phyloP scores from a whole-genome alignment of 2,888 invertebrate genomes.

The Rotaria magnacalcarata region DNA sequence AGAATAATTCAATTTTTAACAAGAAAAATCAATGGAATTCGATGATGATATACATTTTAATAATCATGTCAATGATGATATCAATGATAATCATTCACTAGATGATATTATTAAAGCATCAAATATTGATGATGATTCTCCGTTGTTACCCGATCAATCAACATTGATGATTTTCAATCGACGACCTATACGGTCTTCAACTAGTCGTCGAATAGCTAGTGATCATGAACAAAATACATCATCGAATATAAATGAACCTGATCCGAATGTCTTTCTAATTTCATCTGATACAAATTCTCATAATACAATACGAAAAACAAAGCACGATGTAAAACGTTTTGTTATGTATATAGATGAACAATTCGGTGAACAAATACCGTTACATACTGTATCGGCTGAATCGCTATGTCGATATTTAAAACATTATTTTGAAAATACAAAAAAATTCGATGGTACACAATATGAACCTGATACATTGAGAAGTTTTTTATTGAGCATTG shows the following conservation, averaged over 20 bases:
- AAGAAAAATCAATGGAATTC: neutral
- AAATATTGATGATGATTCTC: neutral
- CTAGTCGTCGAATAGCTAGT: neutral
- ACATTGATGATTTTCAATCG: neutral
- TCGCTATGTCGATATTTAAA: neutral
- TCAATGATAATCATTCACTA: neutral
- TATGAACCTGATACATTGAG: slow-evolving; percentile 33
- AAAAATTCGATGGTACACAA: slow-evolving; percentile 29
- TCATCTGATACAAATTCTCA: slow-evolving; percentile 31
- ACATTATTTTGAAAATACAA: slow-evolving; percentile 36
- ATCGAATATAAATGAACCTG: neutral
- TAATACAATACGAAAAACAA: slow-evolving; percentile 32
- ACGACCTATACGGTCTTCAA: neutral
- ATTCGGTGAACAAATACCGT: slow-evolving; percentile 20
- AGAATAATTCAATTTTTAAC: neutral
- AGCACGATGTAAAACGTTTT: slow-evolving; percentile 36
- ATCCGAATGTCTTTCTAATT: neutral
- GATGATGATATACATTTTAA: neutral
- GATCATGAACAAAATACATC: neutral
- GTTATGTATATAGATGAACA: slow-evolving; percentile 36
- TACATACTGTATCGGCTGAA: neutral
- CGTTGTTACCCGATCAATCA: neutral
- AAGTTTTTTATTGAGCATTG: slow-evolving; percentile 34
- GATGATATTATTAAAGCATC: neutral
- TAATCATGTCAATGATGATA: neutral